phyloP scores from a whole-genome alignment of 2,797 vertebrate genomes.

The Myotis findleyi region DNA sequence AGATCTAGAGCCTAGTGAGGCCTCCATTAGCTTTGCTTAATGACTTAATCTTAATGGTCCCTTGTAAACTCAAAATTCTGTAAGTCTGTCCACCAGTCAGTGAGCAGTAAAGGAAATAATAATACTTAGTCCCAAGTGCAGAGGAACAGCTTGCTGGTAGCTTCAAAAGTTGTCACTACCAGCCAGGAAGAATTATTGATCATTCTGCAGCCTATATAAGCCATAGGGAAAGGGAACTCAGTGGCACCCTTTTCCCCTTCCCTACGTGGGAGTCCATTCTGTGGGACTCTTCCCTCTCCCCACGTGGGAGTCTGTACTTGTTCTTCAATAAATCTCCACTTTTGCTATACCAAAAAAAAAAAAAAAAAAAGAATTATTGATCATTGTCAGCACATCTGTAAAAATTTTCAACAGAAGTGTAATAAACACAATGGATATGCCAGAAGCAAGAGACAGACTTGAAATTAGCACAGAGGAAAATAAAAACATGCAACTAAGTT shows the following conservation, averaged over 20 bases:
- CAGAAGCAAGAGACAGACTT: neutral
- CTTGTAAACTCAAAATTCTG: constrained; percentile 22
- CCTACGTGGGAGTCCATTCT: too few species aligned
- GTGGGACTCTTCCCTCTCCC: too few species aligned
- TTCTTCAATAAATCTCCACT: too few species aligned
- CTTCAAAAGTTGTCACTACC: neutral
- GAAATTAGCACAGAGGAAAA: constrained; percentile 1
- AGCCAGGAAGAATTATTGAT: neutral
- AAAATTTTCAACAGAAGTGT: constrained; percentile 31
- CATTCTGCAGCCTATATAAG: neutral
- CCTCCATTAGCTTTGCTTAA: neutral
- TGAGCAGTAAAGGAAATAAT: neutral
- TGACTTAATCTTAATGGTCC: neutral
- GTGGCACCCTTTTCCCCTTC: too few species aligned
- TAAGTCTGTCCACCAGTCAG: neutral
- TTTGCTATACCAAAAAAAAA: too few species aligned
- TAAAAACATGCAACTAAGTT: neutral
- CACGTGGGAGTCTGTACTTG: too few species aligned
- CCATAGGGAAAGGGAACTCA: too few species aligned
- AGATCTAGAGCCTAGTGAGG: neutral
- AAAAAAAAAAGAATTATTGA: neutral
- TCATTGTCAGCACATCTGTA: constrained; percentile 5
- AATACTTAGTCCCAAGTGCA: neutral
- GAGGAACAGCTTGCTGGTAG: neutral
- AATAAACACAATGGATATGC: neutral